Percentiles rank a stretch among this genome's conserved stretches.
Evolutionary conservation across 1,140 invertebrate species (phyloP).

Genomic region (Drosophila sp.): DNA sequence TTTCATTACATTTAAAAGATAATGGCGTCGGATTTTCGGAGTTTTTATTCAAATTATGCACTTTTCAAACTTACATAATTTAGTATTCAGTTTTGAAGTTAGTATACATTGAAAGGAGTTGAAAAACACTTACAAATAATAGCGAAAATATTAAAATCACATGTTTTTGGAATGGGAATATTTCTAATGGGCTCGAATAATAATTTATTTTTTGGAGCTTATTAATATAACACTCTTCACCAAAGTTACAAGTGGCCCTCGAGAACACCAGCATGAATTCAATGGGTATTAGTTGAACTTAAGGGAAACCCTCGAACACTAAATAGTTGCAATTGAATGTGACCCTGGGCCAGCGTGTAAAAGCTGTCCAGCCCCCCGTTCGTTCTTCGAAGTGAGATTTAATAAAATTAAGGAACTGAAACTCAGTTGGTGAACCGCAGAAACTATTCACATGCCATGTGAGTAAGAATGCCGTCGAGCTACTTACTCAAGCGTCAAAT

Average conservation of each 20-base stretch:
- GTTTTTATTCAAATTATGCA: too few relatives aligned
- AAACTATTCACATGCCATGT: conserved; percentile 32
- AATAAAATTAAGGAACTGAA: conserved; percentile 54
- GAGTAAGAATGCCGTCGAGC: conserved; percentile 18
- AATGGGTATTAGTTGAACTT: not conserved
- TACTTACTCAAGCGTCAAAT: conserved; percentile 81
- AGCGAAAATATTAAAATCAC: not conserved
- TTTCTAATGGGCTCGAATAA: not conserved
- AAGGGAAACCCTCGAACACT: conserved; percentile 11
- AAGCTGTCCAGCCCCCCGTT: conserved; percentile 36
- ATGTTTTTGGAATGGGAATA: too few relatives aligned
- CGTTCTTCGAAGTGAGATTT: conserved; percentile 44
- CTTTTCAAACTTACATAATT: too few relatives aligned
- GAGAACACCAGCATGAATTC: conserved; percentile 44
- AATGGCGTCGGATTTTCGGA: too few relatives aligned
- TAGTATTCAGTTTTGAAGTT: too few relatives aligned
- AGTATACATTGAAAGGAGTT: too few relatives aligned
- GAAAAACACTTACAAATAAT: too few relatives aligned
- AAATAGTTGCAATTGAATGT: conserved; percentile 30
- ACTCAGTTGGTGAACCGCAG: conserved; percentile 22
- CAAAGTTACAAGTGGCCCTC: conserved; percentile 48
- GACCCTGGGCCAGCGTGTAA: conserved; percentile 54
- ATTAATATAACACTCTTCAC: conserved; percentile 18
- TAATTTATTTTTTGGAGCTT: not conserved
- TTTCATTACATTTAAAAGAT: too few relatives aligned